Conservation (phyloP, 2,797 vertebrate genomes). For the Notoglanidium macrostoma region DNA sequence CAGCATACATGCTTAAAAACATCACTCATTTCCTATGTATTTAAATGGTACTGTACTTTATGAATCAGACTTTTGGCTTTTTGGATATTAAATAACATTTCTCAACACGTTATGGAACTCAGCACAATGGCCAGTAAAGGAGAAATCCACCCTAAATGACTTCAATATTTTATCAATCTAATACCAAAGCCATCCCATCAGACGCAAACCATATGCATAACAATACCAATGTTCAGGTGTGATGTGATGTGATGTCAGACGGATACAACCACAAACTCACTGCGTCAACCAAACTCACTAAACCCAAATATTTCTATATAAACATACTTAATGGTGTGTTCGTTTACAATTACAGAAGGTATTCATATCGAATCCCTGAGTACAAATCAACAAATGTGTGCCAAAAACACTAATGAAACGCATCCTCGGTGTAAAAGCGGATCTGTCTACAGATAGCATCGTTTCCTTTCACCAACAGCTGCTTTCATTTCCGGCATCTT, state of each 20-base stretch:
- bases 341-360: neutral
- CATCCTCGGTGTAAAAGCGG: neutral
- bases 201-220: neutral
- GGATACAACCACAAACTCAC: neutral
- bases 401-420: neutral
- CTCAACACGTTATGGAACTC: neutral
- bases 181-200: neutral
- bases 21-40: neutral
- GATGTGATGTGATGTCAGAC: neutral
- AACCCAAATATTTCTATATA: neutral
- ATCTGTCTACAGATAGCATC: neutral
- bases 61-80: neutral
- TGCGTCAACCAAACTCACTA: neutral
- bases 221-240: neutral
- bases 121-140: neutral
- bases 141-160: neutral
- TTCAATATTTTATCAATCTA: neutral
- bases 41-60: neutral
- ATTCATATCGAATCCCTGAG: neutral
- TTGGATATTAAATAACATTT: neutral
- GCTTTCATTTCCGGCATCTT: conserved; percentile 20
- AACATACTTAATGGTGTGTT: neutral
- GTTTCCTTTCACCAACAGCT: neutral
- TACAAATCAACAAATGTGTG: neutral
- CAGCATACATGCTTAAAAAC: neutral